Conservation (phyloP, 2,888 invertebrate genomes). For the Morpho helenor region DNA sequence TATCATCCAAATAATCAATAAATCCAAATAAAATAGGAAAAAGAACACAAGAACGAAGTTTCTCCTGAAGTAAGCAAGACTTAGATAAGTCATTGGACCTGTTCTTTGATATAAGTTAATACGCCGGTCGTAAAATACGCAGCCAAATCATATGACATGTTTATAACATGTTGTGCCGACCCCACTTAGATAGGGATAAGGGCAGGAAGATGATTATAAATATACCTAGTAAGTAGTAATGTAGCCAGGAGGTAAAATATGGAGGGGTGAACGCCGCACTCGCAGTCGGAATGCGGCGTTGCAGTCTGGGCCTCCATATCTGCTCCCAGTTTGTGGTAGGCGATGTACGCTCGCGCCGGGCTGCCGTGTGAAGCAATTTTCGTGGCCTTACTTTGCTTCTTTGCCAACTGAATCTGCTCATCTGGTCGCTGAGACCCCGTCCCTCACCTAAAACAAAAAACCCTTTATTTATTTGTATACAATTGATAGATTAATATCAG, state of each 20-base stretch:
- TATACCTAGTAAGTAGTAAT: constrained; percentile 67
- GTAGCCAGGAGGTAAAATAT: constrained; percentile 83
- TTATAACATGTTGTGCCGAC: too few relatives aligned
- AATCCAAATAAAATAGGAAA: too few relatives aligned
- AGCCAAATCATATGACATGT: too few relatives aligned
- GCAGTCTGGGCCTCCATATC: constrained; percentile 73
- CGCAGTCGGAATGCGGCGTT: constrained; percentile 77
- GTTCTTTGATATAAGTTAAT: too few relatives aligned
- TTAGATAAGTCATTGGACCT: too few relatives aligned
- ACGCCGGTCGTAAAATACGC: too few relatives aligned
- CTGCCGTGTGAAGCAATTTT: constrained; percentile 74
- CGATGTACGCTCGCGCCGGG: constrained; percentile 76
- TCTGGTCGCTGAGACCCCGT: constrained; percentile 58
- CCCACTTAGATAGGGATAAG: too few relatives aligned
- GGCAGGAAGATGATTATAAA: background rate
- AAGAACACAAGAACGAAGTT: too few relatives aligned
- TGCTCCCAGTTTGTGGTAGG: constrained; percentile 82
- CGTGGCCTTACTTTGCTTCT: constrained; percentile 55
- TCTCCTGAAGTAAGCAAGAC: too few relatives aligned
- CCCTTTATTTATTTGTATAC: too few relatives aligned
- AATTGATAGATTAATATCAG: too few relatives aligned
- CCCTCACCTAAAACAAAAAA: constrained; percentile 47
- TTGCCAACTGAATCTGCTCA: constrained; percentile 62
- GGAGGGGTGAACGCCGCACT: constrained; percentile 82
- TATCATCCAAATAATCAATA: too few relatives aligned